Conservation (phyloP, 2,888 invertebrate genomes). For the Polyommatus iphigenia region DNA sequence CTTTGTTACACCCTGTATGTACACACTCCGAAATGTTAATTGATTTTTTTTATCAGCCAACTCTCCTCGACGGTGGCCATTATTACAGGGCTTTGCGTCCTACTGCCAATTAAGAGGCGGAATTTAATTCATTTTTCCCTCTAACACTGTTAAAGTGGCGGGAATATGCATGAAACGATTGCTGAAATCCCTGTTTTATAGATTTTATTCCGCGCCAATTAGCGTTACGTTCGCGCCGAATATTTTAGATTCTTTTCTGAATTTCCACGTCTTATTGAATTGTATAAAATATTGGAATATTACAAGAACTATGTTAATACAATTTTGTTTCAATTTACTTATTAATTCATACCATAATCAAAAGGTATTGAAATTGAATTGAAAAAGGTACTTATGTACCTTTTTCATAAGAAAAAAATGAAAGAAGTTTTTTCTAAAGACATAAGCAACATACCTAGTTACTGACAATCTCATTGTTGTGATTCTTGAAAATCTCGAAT, state of each 20-base stretch:
- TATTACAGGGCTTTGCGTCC: conserved; percentile 46
- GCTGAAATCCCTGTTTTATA: conserved; percentile 4
- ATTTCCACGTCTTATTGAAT: not conserved
- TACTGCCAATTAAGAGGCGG: conserved; percentile 47
- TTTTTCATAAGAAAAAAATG: no score
- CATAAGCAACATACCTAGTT: no score
- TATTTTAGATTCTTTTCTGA: not conserved
- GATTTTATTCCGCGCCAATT: conserved; percentile 14
- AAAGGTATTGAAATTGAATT: no score
- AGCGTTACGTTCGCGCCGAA: not conserved
- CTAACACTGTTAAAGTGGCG: conserved; percentile 4
- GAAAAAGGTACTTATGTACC: no score
- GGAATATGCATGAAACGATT: conserved; percentile 13
- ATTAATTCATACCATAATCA: no score
- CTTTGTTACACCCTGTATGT: not conserved
- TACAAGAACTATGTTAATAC: not conserved
- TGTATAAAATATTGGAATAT: not conserved
- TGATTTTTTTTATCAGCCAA: conserved; percentile 50
- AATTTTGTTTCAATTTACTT: no score
- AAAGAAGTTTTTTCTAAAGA: no score
- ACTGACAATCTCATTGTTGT: not conserved
- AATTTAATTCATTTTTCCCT: conserved; percentile 45
- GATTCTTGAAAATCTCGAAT: not conserved
- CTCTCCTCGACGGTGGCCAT: conserved; percentile 43
- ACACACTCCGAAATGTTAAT: conserved; percentile 48